phyloP scores from a whole-genome alignment of 2,888 invertebrate genomes.

The Scaptomyza cyrtandrae region DNA sequence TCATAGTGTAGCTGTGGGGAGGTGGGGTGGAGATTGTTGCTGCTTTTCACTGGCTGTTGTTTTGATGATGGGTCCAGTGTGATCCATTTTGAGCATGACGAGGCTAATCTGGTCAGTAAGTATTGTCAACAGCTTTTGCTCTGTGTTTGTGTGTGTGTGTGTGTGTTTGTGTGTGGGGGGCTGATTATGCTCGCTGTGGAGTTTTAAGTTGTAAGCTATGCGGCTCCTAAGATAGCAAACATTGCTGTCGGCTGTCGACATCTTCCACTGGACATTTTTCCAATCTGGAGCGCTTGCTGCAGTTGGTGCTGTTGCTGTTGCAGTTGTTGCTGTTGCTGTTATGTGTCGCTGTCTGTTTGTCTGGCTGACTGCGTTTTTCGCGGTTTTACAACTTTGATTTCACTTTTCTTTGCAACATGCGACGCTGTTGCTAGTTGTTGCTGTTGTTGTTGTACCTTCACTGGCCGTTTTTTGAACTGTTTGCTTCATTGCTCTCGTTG shows the following conservation, averaged over 20 bases:
- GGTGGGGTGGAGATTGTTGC: slow-evolving; percentile 13
- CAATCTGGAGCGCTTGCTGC: slow-evolving; percentile 59
- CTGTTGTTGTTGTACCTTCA: slow-evolving; percentile 70
- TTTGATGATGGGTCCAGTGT: slow-evolving; percentile 57
- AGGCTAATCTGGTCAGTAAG: slow-evolving; percentile 44
- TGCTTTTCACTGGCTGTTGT: slow-evolving; percentile 11
- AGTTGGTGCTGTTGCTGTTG: slow-evolving; percentile 4
- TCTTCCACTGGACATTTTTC: slow-evolving; percentile 69
- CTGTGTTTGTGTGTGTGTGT: background rate
- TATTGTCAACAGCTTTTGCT: slow-evolving; percentile 57
- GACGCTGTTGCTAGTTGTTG: slow-evolving; percentile 45
- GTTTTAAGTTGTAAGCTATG: slow-evolving; percentile 18
- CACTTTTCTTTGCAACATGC: slow-evolving; percentile 81
- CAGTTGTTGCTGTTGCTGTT: slow-evolving; percentile 57
- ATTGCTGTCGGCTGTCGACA: slow-evolving; percentile 61
- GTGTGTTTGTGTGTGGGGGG: slow-evolving; percentile 22
- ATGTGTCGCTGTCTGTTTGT: slow-evolving; percentile 69
- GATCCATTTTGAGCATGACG: slow-evolving; percentile 62
- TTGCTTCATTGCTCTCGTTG: slow-evolving; percentile 73
- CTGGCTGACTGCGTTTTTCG: slow-evolving; percentile 77
- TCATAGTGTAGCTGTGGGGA: slow-evolving; percentile 22
- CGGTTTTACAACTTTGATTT: slow-evolving; percentile 80
- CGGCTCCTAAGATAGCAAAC: slow-evolving; percentile 48
- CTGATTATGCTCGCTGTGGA: slow-evolving; percentile 47
- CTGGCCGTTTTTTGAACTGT: slow-evolving; percentile 75